These are phyloP conservation scores for Meteorus colon DNA, from an alignment of 2,888 invertebrate genomes.

Conservation along the genomic window DNA sequence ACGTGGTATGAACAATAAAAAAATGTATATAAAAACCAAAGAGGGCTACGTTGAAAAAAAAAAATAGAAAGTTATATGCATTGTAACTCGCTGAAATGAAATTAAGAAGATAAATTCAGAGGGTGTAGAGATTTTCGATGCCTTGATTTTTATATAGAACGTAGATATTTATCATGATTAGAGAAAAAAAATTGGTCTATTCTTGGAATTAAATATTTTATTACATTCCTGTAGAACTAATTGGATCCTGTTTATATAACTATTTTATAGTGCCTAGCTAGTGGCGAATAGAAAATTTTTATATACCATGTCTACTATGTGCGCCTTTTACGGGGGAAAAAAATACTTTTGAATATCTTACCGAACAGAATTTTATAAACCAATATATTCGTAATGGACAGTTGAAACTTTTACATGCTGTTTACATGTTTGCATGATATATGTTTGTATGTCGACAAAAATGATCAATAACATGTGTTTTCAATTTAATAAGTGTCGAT, in stretches of 20 bases:
- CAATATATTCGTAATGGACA: not conserved
- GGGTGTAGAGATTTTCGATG: conserved; percentile 1
- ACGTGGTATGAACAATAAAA: conserved; percentile 51
- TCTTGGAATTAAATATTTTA: conserved; percentile 56
- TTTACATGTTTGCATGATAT: not conserved
- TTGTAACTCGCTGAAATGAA: conserved; percentile 31
- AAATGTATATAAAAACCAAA: conserved; percentile 54
- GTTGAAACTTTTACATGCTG: not conserved
- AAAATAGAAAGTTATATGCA: conserved; percentile 31
- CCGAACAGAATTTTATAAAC: not conserved
- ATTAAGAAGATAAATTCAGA: conserved; percentile 3
- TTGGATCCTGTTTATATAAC: conserved; percentile 47
- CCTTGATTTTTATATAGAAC: conserved; percentile 12
- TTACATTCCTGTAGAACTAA: conserved; percentile 63
- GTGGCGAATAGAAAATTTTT: not conserved
- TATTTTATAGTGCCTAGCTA: not conserved
- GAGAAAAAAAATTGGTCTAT: conserved; percentile 55
- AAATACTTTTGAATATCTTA: not conserved
- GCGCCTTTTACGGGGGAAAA: not conserved
- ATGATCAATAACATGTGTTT: not conserved
- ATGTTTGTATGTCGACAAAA: not conserved
- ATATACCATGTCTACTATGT: not conserved
- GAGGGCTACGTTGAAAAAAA: conserved; percentile 42
- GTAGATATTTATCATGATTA: conserved; percentile 28
- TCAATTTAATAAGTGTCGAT: not conserved